phyloP scores from a whole-genome alignment of 1,140 invertebrate genomes.

The Temnothorax curvispinosus region DNA sequence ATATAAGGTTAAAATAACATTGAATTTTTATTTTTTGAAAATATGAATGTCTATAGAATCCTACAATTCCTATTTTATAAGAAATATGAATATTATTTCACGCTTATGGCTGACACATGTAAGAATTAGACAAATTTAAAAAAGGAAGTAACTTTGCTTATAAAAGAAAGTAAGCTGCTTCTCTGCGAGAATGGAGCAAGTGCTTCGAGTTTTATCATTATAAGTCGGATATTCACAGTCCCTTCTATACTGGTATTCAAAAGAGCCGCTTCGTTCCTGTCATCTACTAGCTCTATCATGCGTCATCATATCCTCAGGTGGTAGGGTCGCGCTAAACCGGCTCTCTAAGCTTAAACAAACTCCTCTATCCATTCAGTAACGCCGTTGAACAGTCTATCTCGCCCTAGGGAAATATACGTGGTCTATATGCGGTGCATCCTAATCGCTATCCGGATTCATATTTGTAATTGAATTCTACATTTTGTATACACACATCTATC shows the following conservation, averaged over 20 bases:
- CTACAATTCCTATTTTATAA: not conserved
- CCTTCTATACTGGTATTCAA: slow-evolving; percentile 6
- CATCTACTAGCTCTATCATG: not conserved
- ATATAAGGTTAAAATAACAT: not conserved
- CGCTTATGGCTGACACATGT: not conserved
- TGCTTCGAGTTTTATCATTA: not conserved
- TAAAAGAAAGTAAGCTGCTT: not conserved
- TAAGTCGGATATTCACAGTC: not conserved
- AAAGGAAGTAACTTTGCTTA: not conserved
- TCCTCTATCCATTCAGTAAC: slow-evolving; percentile 45
- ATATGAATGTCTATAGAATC: not conserved
- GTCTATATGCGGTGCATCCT: not conserved
- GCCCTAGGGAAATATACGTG: slow-evolving; percentile 41
- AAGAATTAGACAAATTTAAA: not conserved
- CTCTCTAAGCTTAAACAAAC: slow-evolving; percentile 49
- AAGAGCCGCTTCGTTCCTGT: slow-evolving; percentile 1
- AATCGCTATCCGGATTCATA: not conserved
- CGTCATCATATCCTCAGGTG: slow-evolving; percentile 47
- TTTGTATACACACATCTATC: not conserved
- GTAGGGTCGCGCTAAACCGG: slow-evolving; percentile 28
- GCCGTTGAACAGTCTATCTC: slow-evolving; percentile 29
- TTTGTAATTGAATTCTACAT: slow-evolving; percentile 33
- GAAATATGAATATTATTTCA: slow-evolving; percentile 2
- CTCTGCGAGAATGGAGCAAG: not conserved
- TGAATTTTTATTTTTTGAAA: not conserved